Conservation (phyloP, 2,888 invertebrate genomes). For the Perizoma affinitatum region DNA sequence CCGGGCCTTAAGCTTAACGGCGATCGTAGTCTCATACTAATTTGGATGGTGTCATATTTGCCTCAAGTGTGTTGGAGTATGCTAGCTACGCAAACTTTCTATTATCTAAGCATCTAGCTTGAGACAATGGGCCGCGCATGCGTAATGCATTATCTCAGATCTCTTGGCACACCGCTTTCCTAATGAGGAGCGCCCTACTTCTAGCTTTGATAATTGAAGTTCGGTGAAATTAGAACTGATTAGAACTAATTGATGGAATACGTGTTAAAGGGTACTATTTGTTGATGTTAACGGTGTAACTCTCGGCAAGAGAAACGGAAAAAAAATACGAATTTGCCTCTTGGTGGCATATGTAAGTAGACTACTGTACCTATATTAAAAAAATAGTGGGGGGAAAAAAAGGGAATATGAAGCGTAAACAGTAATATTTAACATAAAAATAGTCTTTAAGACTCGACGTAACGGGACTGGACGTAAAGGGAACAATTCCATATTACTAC, state of each 20-base stretch:
- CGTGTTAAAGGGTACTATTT: slow-evolving; percentile 4
- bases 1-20: too few relatives aligned
- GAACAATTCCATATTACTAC: too few relatives aligned
- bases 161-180: slow-evolving; percentile 78
- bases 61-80: slow-evolving; percentile 11
- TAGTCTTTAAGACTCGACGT: too few relatives aligned
- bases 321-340: not conserved
- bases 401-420: too few relatives aligned
- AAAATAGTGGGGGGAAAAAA: too few relatives aligned
- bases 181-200: slow-evolving; percentile 79
- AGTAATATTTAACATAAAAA: too few relatives aligned
- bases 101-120: slow-evolving; percentile 55
- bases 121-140: slow-evolving; percentile 79
- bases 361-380: too few relatives aligned
- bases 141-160: slow-evolving; percentile 81
- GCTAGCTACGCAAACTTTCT: slow-evolving; percentile 27
- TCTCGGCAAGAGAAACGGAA: not conserved
- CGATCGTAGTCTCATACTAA: too few relatives aligned
- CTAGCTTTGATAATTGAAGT: slow-evolving; percentile 68
- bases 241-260: slow-evolving; percentile 34
- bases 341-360: too few relatives aligned
- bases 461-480: too few relatives aligned
- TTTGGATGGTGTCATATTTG: slow-evolving; percentile 5
- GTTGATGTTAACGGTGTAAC: slow-evolving; percentile 9
- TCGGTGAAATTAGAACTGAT: slow-evolving; percentile 36